These are phyloP conservation scores for Podilymbus podiceps DNA, from an alignment of 2,113 vertebrate species.

Conservation along the genomic window DNA sequence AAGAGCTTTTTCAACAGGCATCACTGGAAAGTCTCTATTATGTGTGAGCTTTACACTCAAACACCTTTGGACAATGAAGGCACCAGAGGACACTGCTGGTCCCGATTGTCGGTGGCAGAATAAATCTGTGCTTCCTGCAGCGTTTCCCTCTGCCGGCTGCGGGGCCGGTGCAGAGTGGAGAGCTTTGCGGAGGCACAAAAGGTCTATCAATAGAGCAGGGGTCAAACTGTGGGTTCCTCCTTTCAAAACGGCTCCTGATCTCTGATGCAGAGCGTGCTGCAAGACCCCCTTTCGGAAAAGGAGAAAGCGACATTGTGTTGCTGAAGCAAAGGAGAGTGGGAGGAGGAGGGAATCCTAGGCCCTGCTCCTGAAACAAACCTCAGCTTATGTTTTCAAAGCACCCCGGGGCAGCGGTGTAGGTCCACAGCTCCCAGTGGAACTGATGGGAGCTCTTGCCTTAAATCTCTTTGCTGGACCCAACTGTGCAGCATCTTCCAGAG, in stretches of 20 bases:
- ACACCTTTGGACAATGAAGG: conserved; percentile 68
- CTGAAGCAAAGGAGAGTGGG: not conserved
- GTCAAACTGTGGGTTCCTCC: not conserved
- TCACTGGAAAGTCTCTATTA: conserved; percentile 19
- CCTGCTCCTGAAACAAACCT: not conserved
- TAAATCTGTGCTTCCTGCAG: conserved; percentile 35
- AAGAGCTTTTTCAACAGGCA: conserved; percentile 36
- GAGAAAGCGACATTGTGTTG: not conserved
- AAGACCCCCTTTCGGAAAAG: not conserved
- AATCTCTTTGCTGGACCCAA: not conserved
- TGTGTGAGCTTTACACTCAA: conserved; percentile 58
- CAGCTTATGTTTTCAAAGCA: not conserved
- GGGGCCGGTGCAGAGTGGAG: not conserved
- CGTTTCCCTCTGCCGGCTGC: not conserved
- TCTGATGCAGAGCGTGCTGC: conserved; percentile 11
- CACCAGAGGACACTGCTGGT: conserved; percentile 56
- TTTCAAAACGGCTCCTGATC: conserved; percentile 6
- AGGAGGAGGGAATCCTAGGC: not conserved
- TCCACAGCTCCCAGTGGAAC: not conserved
- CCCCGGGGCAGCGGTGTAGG: not conserved
- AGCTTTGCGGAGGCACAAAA: conserved; percentile 50
- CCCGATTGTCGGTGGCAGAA: conserved; percentile 11
- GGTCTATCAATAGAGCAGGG: conserved; percentile 27
- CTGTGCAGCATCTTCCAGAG: not conserved
- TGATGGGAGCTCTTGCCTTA: not conserved